Evolutionary conservation across 92 coral and sea anemone species (phyloP).

Genomic region (Bergia puertoricense): DNA sequence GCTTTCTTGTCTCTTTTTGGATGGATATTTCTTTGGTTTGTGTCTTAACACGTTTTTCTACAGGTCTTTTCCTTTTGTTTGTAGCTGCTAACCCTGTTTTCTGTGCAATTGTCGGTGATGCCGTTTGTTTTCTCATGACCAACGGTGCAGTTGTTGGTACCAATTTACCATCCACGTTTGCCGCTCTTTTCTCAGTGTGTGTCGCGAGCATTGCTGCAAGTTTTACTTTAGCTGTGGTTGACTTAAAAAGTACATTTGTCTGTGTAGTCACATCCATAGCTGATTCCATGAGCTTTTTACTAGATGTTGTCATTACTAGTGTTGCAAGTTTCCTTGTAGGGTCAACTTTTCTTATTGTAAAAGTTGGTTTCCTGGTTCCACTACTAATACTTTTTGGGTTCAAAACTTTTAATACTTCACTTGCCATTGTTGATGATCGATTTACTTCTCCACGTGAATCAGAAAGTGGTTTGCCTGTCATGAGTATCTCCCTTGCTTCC

Average conservation of each 20-base stretch:
- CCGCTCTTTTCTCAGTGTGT: too few relatives aligned
- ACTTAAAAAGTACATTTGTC: neutral
- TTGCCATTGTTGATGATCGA: neutral
- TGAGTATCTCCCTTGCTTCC: neutral
- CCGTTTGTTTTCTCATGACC: neutral
- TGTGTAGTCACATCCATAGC: neutral
- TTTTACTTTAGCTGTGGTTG: neutral
- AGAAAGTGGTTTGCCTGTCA: neutral
- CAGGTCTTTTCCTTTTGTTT: neutral
- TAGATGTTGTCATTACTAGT: neutral
- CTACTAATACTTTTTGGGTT: neutral
- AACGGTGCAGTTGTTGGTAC: neutral
- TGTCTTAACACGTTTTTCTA: neutral
- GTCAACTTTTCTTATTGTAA: neutral
- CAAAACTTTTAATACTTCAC: neutral
- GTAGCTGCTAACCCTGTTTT: neutral
- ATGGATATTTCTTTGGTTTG: neutral
- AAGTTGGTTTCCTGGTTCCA: neutral
- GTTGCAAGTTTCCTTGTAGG: neutral
- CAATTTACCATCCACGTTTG: neutral
- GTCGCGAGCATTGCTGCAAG: neutral
- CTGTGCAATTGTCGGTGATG: neutral
- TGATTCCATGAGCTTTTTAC: neutral
- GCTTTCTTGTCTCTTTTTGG: neutral
- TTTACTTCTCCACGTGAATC: neutral